These are phyloP conservation scores for Sesamia nonagrioides DNA, from an alignment of 1,140 invertebrate species.

Conservation along the genomic window DNA sequence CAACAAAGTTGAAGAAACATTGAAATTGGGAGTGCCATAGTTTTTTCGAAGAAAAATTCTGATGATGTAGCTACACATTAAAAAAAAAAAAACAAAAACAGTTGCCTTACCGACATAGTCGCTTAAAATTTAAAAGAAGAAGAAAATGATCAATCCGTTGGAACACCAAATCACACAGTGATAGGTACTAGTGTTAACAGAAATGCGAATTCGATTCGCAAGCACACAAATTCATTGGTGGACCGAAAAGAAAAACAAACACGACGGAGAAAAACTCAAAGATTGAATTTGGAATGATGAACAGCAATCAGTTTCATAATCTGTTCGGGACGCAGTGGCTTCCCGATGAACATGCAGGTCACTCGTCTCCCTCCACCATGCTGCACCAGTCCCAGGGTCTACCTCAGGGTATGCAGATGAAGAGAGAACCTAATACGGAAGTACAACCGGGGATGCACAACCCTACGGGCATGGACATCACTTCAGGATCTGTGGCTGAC, in stretches of 20 bases:
- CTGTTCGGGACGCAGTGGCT: conserved; percentile 86
- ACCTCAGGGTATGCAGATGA: conserved; percentile 78
- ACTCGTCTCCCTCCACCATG: conserved; percentile 82
- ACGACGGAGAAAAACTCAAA: conserved; percentile 51
- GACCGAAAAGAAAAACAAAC: background rate
- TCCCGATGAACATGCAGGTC: conserved; percentile 83
- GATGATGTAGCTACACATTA: conserved; percentile 57
- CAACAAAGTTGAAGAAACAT: conserved; percentile 78
- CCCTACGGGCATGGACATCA: conserved; percentile 82
- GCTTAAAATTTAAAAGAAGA: conserved; percentile 58
- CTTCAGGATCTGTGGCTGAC: conserved; percentile 79
- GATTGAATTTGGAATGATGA: conserved; percentile 78
- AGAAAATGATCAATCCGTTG: conserved; percentile 55
- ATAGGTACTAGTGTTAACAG: conserved; percentile 73
- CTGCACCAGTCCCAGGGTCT: conserved; percentile 74
- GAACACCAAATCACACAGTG: conserved; percentile 71
- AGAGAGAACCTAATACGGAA: conserved; percentile 75
- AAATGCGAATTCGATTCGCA: conserved; percentile 82
- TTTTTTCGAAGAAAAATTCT: conserved; percentile 75
- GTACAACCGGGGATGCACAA: conserved; percentile 74
- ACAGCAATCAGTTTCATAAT: conserved; percentile 84
- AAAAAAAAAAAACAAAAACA: conserved; percentile 61
- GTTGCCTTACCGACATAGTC: conserved; percentile 85
- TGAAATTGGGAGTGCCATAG: conserved; percentile 72
- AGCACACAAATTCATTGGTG: conserved; percentile 57